Percentiles rank a stretch among this genome's conserved stretches.
These are phyloP conservation scores for Coremacera marginata DNA, from an alignment of 2,888 invertebrate genomes.

Conservation along the genomic window DNA sequence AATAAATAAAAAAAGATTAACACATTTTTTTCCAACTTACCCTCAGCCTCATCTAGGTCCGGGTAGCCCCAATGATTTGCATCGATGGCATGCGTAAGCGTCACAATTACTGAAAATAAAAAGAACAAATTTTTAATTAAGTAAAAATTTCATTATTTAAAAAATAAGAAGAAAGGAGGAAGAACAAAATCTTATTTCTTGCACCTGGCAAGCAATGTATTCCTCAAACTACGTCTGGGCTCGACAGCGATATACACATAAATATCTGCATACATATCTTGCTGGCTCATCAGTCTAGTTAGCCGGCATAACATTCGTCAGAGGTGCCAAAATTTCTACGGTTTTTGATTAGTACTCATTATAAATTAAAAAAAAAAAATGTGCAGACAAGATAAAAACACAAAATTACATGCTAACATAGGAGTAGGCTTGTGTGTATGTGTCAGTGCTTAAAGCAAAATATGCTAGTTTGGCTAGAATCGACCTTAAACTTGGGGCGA, in stretches of 20 bases:
- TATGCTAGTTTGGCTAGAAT: background rate
- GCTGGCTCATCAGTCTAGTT: background rate
- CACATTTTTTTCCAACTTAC: constrained; percentile 50
- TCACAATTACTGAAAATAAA: constrained; percentile 53
- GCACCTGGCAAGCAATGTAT: too few species aligned
- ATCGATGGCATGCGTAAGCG: constrained; percentile 47
- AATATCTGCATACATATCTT: background rate
- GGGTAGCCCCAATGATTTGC: constrained; percentile 63
- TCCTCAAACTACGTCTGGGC: too few species aligned
- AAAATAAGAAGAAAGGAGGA: too few species aligned
- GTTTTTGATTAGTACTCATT: background rate
- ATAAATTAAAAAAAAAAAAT: background rate
- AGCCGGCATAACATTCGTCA: background rate
- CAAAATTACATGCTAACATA: background rate
- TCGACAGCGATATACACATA: background rate
- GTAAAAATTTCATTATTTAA: background rate
- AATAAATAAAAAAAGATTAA: too few species aligned
- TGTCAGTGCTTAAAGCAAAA: background rate
- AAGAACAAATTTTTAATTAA: background rate
- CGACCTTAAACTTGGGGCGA: constrained; percentile 20
- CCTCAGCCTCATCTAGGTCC: constrained; percentile 60
- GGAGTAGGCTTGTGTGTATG: too few species aligned
- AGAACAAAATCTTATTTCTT: too few species aligned
- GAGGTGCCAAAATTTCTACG: constrained; percentile 7
- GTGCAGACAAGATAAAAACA: too few species aligned